Evolutionary conservation across 2,797 vertebrate species (phyloP), one percentile per base, ranked within the genome.

Genomic region (Sebastes taczanowskii): DNA sequence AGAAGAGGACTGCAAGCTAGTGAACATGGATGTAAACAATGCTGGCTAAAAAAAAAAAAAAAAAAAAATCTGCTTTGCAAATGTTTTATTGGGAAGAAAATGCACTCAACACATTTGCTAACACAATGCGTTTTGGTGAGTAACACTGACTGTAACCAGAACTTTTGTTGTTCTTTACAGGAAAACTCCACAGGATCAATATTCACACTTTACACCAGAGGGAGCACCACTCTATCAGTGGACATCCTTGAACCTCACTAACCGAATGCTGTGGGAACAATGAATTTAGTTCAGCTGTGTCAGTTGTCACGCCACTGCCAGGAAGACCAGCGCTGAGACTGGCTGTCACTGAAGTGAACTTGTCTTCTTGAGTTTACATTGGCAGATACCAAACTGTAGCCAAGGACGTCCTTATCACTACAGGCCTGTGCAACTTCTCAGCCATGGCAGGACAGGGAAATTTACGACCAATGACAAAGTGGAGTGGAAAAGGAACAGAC

Each of bases 161-260:
- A 29, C 18, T 7, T 35, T 4, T 29, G 25, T 58, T 32, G 30
- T 60, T 42, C 6, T 20, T 53, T 14, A n/a, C 29, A 11, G 6
- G 14, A 73, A 30, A 56, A 38, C 61, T 35, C 32, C 11, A 58
- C 6, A 32, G 34, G 10, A 75, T 29, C 6, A 14, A 22, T 38
- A 71, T n/a, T 29, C 7, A 58, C 6, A 61, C 2, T 42, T n/a
- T 16, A 61, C 81, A 84, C 66, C 49, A 91, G 83, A 77, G 64
- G 79, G 81, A 74, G 79, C 83, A 38, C 27, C 30, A 59, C 2
- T 34, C 61, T 46, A 65, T 18, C 46, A 59, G 9, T n/a, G 13
- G 11, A 55, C 11, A 66, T 4, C 6, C 13, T 23, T 35, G 3
- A 34, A 18, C 61, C 5, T 20, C 23, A 64, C 14, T 6, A 34